A percentile compares a stretch with the other conserved stretches of the same genome.
These are phyloP conservation scores for Odontomyia ornata DNA, from an alignment of 2,888 invertebrate genomes.

Conservation along the genomic window DNA sequence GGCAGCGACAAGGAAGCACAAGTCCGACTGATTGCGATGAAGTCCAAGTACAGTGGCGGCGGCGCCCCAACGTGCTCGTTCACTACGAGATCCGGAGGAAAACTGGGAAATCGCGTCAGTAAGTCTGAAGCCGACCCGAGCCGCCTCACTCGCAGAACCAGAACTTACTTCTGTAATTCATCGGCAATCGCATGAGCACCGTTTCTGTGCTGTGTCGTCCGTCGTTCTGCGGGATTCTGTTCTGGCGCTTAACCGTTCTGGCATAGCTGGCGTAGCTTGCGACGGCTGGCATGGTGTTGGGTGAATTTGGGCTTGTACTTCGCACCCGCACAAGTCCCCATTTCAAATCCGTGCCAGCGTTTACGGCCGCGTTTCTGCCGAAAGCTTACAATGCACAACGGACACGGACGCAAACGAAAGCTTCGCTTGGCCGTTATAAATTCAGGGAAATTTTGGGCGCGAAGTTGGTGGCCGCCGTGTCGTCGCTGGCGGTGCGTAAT, in stretches of 20 bases:
- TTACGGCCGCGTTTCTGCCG: neutral
- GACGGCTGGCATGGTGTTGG: neutral
- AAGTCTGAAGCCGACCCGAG: conserved; percentile 28
- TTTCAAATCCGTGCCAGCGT: neutral
- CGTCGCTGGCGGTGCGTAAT: neutral
- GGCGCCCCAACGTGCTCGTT: neutral
- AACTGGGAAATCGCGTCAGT: conserved; percentile 39
- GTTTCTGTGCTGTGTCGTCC: neutral
- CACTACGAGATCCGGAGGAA: conserved; percentile 40
- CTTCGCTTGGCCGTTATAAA: conserved; percentile 21
- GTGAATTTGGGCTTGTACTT: neutral
- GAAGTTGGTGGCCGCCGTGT: too few relatives aligned
- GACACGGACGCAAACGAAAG: conserved; percentile 6
- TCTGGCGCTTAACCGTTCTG: too few relatives aligned
- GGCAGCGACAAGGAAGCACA: neutral
- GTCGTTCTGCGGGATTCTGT: too few relatives aligned
- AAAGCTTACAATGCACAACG: neutral
- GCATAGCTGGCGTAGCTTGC: neutral
- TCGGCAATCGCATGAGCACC: neutral
- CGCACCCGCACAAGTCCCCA: conserved; percentile 31
- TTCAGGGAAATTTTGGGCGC: conserved; percentile 33
- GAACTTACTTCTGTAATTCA: neutral
- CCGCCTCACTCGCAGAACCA: conserved; percentile 1
- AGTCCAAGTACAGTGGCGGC: conserved; percentile 29
- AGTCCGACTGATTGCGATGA: neutral